Base-by-base conservation (phyloP, 2,113 vertebrate species). In the Columba livia region DNA sequence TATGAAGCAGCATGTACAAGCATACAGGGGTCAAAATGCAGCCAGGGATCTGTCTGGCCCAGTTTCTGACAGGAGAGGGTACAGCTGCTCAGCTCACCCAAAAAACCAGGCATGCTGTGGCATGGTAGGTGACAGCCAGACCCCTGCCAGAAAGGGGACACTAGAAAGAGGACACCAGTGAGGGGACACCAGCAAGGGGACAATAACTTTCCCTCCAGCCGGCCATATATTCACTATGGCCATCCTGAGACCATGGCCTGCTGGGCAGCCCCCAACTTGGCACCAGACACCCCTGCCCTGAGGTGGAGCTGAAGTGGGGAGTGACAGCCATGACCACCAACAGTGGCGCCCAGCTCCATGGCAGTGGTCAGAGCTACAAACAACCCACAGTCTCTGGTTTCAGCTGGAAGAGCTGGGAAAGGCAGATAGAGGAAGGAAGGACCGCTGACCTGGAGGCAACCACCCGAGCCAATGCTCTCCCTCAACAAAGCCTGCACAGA, bases 31-130 rank as follows among this genome's bases (percentile, higher is more conserved):
- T 57, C 54, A 84, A 61, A 83, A 79, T 6, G 12, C 21, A 28
- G 3, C 15, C 0, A 2, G 29, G 34, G n/a, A 3, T 70, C 34
- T 3, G 1, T 9, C 9, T 3, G 2, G 26, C 31, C 62, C 62
- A 23, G 31, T 8, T 85, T 58, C 47, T 8, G 10, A 66, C 8
- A 28, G 42, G 42, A 67, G 25, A 21, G 5, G 23, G 47, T 13
- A 24, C 50, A 57, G 51, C 32, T 5, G 6, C 16, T 20, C 1
- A 1, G n/a, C 28, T 69, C 34, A n/a, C 4, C 0, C 4, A 19
- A 2, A 1, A 50, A 77, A 57, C 2, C 40, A 62, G 11, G 25
- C 24, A 75, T 0, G 0, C 10, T 8, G 38, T 2, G 7, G 19
- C 25, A 26, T 0, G 1, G 38, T 11, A 21, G 47, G 34, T 51